Evolutionary conservation across 2,797 vertebrate species (phyloP), one percentile per base, ranked within the genome.

Genomic region (Enteromius trimaculatus): DNA sequence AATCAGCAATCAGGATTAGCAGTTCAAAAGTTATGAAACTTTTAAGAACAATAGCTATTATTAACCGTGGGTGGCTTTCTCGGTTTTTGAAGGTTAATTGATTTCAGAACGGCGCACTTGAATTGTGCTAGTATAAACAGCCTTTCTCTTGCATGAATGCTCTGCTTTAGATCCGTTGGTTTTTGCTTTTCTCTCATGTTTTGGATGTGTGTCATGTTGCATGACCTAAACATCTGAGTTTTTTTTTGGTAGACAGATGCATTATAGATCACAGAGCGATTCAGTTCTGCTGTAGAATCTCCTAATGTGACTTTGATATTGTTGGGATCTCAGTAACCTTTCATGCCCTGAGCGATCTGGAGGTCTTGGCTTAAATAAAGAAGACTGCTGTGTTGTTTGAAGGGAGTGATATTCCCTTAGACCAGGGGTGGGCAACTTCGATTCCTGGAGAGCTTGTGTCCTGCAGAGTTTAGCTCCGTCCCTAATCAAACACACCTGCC

Each of bases 71-170:
- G 31, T 31, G 31, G 31, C 31, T 31, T 31, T 31, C 31, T 31
- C 31, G 31, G 31, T 3, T 31, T 31, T 31, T 31, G 31, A 31
- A 2, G 2, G 31, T 37, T 68, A 68, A 84, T 44, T 64, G 66
- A 81, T 87, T 69, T 85, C 47, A 6, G 26, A 77, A n/a, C 44
- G 1, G 74, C 31, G 74, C n/a, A 79, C 64, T n/a, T 77, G 13
- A 79, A 71, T 39, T 31, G 76, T 65, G 21, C 26, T 51, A 62
- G 62, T 78, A 29, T 21, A 74, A 69, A 10, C 72, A n/a, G 16
- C 1, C 0, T 42, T 65, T 42, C n/a, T 77, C 42, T 49, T 65
- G 26, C 42, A 49, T n/a, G 69, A 71, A 58, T 76, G 34, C 14
- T 70, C n/a, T 7, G 31, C 47, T 80, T 58, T 3, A 0, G 37